Evolutionary conservation across 2,888 invertebrate genomes (phyloP).

Genomic region (Linnaemya vulpina): DNA sequence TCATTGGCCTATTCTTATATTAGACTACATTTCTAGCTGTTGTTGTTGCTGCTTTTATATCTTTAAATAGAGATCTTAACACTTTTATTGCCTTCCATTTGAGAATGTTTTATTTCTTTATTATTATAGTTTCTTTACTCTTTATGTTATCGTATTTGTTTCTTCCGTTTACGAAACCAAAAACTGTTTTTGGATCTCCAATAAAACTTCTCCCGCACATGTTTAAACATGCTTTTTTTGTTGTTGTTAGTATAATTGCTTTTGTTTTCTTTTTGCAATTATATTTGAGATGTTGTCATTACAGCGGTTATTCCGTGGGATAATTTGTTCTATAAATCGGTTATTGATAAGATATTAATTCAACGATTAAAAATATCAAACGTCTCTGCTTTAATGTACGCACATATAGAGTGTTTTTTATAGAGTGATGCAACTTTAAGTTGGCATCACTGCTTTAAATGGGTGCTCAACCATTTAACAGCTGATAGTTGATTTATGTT

Average conservation of each 20-base stretch:
- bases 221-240: conserved; percentile 31
- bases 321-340: neutral
- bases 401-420: too few relatives aligned
- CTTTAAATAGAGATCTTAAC: conserved; percentile 5
- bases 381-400: too few relatives aligned
- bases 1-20: conserved; percentile 17
- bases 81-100: conserved; percentile 44
- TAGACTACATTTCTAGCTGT: too few relatives aligned
- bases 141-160: neutral
- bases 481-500: too few relatives aligned
- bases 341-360: neutral
- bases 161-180: conserved; percentile 7
- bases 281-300: neutral
- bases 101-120: conserved; percentile 4
- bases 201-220: conserved; percentile 59
- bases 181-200: conserved; percentile 64
- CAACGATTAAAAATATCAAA: too few relatives aligned
- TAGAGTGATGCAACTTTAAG: too few relatives aligned
- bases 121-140: conserved; percentile 19
- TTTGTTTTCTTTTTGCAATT: conserved; percentile 23
- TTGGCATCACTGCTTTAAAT: too few relatives aligned
- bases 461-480: too few relatives aligned
- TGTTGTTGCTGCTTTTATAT: conserved; percentile 25
- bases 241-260: conserved; percentile 32
- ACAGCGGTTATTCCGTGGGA: neutral